Conservation (phyloP, 2,888 invertebrate genomes). For the Abscondita cerata region DNA sequence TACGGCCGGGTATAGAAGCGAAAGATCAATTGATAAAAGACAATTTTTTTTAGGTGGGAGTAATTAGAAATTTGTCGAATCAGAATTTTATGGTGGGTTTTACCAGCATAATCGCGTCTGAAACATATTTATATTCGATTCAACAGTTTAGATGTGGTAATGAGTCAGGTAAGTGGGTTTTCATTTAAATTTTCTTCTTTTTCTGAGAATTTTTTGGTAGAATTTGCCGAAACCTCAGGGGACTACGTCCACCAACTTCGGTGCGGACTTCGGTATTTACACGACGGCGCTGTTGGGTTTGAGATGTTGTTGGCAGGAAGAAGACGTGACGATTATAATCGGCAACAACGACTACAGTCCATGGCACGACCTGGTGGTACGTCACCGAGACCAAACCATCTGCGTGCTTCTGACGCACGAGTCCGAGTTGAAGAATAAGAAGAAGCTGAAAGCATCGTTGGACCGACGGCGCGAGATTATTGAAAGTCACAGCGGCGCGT, state of each 20-base stretch:
- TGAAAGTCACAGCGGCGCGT: conserved; percentile 10
- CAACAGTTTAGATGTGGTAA: too few species aligned
- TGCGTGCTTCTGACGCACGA: conserved; percentile 24
- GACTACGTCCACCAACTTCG: conserved; percentile 29
- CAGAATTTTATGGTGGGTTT: too few species aligned
- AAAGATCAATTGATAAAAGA: too few species aligned
- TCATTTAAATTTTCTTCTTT: not conserved
- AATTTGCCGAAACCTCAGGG: conserved; percentile 17
- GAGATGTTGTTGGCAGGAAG: conserved; percentile 1
- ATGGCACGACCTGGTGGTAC: conserved; percentile 25
- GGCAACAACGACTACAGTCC: conserved; percentile 18
- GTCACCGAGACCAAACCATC: conserved; percentile 12
- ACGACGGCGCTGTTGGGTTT: conserved; percentile 10
- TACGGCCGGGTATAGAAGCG: too few species aligned
- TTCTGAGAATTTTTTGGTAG: conserved; percentile 4
- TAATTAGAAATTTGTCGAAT: too few species aligned
- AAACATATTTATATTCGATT: too few species aligned
- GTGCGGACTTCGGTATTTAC: conserved; percentile 18
- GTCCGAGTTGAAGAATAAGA: conserved; percentile 9
- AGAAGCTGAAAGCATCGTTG: conserved; percentile 7
- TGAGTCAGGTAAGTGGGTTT: not conserved
- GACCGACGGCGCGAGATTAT: not conserved
- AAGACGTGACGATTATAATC: conserved; percentile 11
- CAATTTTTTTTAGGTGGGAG: too few species aligned
- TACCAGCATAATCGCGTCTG: too few species aligned